phyloP scores from a whole-genome alignment of 2,113 vertebrate genomes.

The Peromyscus californicus region DNA sequence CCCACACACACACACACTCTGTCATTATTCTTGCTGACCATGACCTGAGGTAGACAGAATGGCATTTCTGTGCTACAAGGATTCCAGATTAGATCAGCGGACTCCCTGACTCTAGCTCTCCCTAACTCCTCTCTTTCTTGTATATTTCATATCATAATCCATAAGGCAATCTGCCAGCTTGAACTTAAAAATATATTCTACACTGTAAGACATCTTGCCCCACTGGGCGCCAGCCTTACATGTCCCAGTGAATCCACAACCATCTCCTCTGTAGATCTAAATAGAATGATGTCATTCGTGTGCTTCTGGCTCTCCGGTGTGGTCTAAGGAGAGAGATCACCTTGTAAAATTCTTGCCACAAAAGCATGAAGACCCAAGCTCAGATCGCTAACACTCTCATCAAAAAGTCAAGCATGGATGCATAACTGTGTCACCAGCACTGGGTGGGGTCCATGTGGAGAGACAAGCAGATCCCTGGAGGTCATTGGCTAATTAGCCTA shows the following conservation, averaged over 20 bases:
- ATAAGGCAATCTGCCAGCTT: background rate
- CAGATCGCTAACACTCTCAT: background rate
- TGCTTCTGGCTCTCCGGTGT: background rate
- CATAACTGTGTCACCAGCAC: background rate
- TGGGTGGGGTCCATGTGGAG: background rate
- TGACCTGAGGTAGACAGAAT: background rate
- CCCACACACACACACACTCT: background rate
- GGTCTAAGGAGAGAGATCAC: background rate
- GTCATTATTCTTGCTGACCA: background rate
- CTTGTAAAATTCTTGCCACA: too few relatives aligned
- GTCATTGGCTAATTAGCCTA: background rate
- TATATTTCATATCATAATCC: background rate
- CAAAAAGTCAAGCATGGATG: background rate
- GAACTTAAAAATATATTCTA: background rate
- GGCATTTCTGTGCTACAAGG: background rate
- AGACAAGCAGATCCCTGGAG: background rate
- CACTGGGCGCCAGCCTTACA: background rate
- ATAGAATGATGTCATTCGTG: background rate
- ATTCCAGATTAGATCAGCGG: background rate
- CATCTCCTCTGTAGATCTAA: background rate
- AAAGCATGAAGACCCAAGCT: background rate
- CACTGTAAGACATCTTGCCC: background rate
- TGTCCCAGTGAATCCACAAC: background rate
- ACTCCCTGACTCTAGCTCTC: background rate
- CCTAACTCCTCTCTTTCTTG: background rate